A percentile compares a stretch with the other conserved stretches of the same genome.
phyloP scores from a whole-genome alignment of 1,140 invertebrate genomes.

The Acromyrmex echinatior region DNA sequence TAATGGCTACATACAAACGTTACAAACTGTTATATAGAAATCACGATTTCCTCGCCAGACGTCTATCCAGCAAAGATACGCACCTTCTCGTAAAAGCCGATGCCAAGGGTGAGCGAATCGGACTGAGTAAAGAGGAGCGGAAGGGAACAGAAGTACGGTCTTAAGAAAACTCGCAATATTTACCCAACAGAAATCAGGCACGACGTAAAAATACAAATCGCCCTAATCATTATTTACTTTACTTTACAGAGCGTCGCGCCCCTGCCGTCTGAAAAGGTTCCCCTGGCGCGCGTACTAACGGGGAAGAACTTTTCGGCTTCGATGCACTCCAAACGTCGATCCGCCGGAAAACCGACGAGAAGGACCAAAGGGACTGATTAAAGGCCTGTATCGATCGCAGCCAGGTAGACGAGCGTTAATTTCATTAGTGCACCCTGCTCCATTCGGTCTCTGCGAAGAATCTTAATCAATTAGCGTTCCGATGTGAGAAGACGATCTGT shows the following conservation, averaged over 20 bases:
- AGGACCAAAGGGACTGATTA: slow-evolving; percentile 76
- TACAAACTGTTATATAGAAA: slow-evolving; percentile 31
- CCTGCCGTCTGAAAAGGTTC: slow-evolving; percentile 33
- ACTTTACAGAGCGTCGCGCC: slow-evolving; percentile 73
- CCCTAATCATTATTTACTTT: slow-evolving; percentile 84
- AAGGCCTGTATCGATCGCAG: slow-evolving; percentile 71
- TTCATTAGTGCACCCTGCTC: slow-evolving; percentile 58
- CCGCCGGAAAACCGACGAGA: slow-evolving; percentile 54
- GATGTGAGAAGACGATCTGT: background rate
- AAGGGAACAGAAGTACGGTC: slow-evolving; percentile 69
- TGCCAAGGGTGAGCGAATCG: slow-evolving; percentile 49
- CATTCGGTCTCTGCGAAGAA: slow-evolving; percentile 41
- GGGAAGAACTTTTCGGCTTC: slow-evolving; percentile 72
- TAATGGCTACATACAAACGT: slow-evolving; percentile 27
- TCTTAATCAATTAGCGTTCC: slow-evolving; percentile 59
- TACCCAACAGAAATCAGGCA: slow-evolving; percentile 83
- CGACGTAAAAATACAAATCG: slow-evolving; percentile 84
- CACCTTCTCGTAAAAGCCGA: slow-evolving; percentile 35
- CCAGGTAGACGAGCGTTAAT: slow-evolving; percentile 72
- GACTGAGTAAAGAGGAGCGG: slow-evolving; percentile 34
- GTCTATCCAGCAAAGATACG: slow-evolving; percentile 38
- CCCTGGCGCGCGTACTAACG: slow-evolving; percentile 19
- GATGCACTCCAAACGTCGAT: slow-evolving; percentile 71
- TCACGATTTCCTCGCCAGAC: slow-evolving; percentile 31
- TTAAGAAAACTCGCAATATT: slow-evolving; percentile 85